phyloP scores from a whole-genome alignment of 2,113 vertebrate genomes.

The Apodemus speciosus region DNA sequence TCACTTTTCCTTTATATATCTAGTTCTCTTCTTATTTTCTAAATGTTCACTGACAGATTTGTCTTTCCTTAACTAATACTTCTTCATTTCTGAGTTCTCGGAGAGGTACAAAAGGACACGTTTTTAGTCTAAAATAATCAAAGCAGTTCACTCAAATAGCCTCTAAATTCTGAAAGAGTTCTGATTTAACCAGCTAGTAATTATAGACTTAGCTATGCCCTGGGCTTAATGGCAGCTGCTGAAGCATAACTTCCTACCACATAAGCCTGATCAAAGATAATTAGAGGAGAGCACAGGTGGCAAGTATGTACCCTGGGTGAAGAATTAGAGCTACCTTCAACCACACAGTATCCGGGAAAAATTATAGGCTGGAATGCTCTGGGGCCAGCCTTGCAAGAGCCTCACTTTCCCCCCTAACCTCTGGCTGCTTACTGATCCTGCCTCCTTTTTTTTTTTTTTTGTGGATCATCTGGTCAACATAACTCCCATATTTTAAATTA shows the following conservation, averaged over 20 bases:
- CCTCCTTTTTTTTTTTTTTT: neutral
- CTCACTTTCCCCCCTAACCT: constrained; percentile 14
- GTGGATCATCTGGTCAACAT: neutral
- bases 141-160: constrained; percentile 56
- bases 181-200: constrained; percentile 71
- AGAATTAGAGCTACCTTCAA: constrained; percentile 63
- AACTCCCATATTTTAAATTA: neutral
- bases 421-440: neutral
- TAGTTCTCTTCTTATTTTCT: constrained; percentile 39
- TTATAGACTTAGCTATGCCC: constrained; percentile 70
- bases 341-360: constrained; percentile 40
- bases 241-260: constrained; percentile 63
- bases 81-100: constrained; percentile 50
- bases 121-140: constrained; percentile 60
- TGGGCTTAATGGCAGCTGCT: constrained; percentile 40
- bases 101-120: constrained; percentile 56
- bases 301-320: constrained; percentile 38
- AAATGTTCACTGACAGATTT: constrained; percentile 32
- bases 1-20: neutral
- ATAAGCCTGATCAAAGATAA: constrained; percentile 65
- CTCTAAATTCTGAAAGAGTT: constrained; percentile 58
- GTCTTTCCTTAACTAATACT: constrained; percentile 61
- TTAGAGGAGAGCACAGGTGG: constrained; percentile 65
- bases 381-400: neutral
- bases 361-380: neutral